These are phyloP conservation scores for Lepus oiostolus DNA, from an alignment of 2,797 vertebrate species.

Conservation along the genomic window DNA sequence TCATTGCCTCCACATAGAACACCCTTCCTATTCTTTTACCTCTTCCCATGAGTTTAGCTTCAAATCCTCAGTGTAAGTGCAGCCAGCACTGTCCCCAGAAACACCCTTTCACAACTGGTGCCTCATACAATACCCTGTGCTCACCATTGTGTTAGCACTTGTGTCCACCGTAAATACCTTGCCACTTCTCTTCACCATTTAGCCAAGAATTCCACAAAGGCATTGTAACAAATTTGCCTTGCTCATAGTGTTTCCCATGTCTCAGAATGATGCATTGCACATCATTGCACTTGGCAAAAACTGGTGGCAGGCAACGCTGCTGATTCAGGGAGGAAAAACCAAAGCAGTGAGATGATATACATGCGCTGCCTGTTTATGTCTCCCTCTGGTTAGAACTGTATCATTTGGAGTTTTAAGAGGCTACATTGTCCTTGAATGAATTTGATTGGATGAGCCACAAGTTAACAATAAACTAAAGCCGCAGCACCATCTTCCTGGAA, in stretches of 20 bases:
- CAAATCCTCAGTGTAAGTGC: not conserved
- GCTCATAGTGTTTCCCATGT: not conserved
- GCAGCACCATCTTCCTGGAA: not conserved
- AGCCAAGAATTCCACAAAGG: not conserved
- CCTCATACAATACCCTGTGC: not conserved
- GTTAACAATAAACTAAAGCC: not conserved
- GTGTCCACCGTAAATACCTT: not conserved
- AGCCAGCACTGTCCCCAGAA: not conserved
- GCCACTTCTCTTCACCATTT: not conserved
- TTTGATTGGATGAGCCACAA: conserved; percentile 44
- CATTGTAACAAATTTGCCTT: not conserved
- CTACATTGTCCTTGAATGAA: not conserved
- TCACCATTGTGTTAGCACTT: not conserved
- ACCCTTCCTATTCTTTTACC: not conserved
- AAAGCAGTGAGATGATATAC: not conserved
- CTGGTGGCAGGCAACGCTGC: not conserved
- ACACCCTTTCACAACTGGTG: not conserved
- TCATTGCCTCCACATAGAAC: not conserved
- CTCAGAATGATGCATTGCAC: not conserved
- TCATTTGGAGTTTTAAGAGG: conserved; percentile 38
- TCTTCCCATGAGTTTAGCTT: not conserved
- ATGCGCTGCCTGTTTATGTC: not conserved
- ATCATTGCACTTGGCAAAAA: not conserved
- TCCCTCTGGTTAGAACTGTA: not conserved
- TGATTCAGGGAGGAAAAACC: not conserved